Evolutionary conservation across 2,113 vertebrate genomes (phyloP).

Genomic region (Halcyon malimbica): DNA sequence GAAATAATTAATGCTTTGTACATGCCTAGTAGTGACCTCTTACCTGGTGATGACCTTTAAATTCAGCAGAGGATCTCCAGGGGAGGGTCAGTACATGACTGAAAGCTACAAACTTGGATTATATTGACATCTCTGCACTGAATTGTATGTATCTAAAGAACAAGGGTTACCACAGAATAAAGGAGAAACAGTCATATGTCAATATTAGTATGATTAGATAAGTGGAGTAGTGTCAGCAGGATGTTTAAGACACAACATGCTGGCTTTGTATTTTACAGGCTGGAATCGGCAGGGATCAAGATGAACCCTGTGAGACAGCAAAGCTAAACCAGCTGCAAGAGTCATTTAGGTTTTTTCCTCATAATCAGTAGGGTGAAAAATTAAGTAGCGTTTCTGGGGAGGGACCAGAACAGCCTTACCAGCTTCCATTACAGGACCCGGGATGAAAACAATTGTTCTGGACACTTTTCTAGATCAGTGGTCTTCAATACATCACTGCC

Average conservation of each 20-base stretch:
- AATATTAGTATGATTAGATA: conserved; percentile 49
- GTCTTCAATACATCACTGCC: background rate
- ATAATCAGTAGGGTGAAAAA: background rate
- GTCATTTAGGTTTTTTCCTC: background rate
- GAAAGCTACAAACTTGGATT: background rate
- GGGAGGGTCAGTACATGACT: background rate
- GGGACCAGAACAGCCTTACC: background rate
- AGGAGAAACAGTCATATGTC: conserved; percentile 29
- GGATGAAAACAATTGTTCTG: background rate
- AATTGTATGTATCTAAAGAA: conserved; percentile 22
- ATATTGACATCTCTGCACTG: background rate
- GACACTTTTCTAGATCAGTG: background rate
- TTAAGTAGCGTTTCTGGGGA: background rate
- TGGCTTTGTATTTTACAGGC: background rate
- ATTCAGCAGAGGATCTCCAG: background rate
- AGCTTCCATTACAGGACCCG: background rate
- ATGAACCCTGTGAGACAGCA: background rate
- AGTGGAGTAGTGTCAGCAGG: conserved; percentile 3
- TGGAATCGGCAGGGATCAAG: background rate
- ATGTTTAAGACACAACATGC: background rate
- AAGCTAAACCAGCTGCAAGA: background rate
- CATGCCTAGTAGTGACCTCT: background rate
- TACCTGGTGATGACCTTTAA: conserved; percentile 33
- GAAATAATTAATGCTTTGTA: background rate
- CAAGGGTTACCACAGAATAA: conserved; percentile 30